These are phyloP conservation scores for Leucopternis melanops DNA, from an alignment of 2,113 vertebrate genomes.

Conservation along the genomic window DNA sequence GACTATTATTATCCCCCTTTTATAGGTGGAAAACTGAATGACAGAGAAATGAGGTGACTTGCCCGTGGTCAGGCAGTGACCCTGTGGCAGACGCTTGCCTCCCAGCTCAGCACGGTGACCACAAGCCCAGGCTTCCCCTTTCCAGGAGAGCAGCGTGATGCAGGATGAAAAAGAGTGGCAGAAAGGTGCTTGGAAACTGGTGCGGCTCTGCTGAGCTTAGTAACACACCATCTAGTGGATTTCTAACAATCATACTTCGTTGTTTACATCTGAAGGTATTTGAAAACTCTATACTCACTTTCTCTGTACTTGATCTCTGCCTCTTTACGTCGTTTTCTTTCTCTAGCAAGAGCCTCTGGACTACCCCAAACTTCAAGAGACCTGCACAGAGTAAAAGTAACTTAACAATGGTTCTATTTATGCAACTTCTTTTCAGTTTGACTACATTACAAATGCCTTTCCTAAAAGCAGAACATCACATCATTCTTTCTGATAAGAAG, in stretches of 20 bases:
- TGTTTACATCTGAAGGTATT: not conserved
- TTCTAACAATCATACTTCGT: not conserved
- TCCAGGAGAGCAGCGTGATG: not conserved
- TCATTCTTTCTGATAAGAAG: not conserved
- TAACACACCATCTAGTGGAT: not conserved
- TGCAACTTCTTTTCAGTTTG: not conserved
- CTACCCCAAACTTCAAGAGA: slow-evolving; percentile 97
- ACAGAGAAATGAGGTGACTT: not conserved
- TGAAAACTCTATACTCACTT: slow-evolving; percentile 75
- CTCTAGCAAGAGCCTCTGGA: slow-evolving; percentile 88
- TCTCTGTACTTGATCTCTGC: slow-evolving; percentile 91
- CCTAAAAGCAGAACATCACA: not conserved
- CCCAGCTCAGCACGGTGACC: not conserved
- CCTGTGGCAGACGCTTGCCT: not conserved
- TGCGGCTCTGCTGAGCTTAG: not conserved
- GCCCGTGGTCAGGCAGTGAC: not conserved
- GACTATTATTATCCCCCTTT: not conserved
- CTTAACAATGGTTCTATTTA: not conserved
- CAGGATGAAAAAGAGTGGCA: not conserved
- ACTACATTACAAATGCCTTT: not conserved
- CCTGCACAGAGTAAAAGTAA: slow-evolving; percentile 62
- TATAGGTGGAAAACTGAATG: not conserved
- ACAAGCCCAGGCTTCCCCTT: not conserved
- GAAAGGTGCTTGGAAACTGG: not conserved
- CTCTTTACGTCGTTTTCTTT: slow-evolving; percentile 86